Evolutionary conservation across 1,140 invertebrate genomes (phyloP).

Genomic region (Musca vetustissima): DNA sequence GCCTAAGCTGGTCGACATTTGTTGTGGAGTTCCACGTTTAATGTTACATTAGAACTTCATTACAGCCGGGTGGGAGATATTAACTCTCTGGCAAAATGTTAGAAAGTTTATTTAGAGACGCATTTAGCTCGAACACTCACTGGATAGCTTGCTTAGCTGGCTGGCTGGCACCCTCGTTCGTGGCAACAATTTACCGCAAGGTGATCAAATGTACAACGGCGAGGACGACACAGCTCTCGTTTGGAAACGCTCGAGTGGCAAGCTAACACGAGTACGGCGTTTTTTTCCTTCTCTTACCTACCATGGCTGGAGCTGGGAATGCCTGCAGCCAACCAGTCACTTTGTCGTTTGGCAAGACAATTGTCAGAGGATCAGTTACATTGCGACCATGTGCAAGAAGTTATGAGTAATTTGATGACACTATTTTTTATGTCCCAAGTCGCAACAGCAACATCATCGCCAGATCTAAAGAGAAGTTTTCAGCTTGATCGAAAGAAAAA

Average conservation of each 20-base stretch:
- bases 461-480: background rate
- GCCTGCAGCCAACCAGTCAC: too few relatives aligned
- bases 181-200: slow-evolving; percentile 11
- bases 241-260: too few relatives aligned
- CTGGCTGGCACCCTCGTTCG: background rate
- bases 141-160: too few relatives aligned
- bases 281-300: too few relatives aligned
- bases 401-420: too few relatives aligned
- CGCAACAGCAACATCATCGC: too few relatives aligned
- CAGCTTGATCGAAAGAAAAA: background rate
- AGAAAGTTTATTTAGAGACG: slow-evolving; percentile 8
- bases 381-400: background rate
- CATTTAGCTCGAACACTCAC: background rate
- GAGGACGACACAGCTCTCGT: too few relatives aligned
- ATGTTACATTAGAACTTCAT: slow-evolving; percentile 11
- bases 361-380: slow-evolving; percentile 23
- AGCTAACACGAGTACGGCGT: too few relatives aligned
- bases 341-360: too few relatives aligned
- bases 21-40: background rate
- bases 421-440: too few relatives aligned
- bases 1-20: too few relatives aligned
- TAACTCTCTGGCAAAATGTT: background rate
- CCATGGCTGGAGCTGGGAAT: too few relatives aligned
- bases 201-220: slow-evolving; percentile 18
- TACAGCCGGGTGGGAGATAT: background rate